These are phyloP conservation scores for Podarcis lilfordi DNA, from an alignment of 2,797 vertebrate genomes.

Conservation along the genomic window DNA sequence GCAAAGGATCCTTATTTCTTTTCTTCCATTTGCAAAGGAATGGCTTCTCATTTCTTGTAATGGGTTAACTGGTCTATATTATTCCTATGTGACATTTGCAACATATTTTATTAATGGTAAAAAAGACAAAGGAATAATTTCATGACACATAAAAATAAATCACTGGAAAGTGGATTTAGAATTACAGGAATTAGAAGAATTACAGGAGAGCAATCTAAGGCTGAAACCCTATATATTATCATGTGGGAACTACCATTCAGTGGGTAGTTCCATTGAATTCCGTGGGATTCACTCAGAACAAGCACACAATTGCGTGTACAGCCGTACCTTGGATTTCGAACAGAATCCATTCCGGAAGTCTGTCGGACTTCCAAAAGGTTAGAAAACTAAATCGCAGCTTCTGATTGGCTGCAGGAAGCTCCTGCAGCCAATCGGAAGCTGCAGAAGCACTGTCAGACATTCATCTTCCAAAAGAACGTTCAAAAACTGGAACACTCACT, in stretches of 20 bases:
- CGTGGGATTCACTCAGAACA: neutral
- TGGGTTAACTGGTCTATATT: neutral
- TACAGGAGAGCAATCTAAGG: neutral
- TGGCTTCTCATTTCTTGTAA: neutral
- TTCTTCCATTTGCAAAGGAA: neutral
- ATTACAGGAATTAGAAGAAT: neutral
- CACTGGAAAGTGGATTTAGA: no score
- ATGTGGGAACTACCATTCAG: neutral
- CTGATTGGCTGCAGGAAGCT: no score
- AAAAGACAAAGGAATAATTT: constrained; percentile 3
- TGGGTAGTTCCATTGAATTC: neutral
- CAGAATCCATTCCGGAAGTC: no score
- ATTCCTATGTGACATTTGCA: neutral
- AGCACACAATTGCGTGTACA: neutral
- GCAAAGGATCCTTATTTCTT: neutral
- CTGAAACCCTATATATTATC: neutral
- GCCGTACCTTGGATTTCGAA: no score
- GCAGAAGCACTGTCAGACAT: no score
- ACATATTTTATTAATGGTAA: constrained; percentile 4
- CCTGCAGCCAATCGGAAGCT: no score
- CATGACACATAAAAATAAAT: constrained; percentile 1
- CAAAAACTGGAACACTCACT: no score
- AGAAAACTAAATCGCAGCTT: no score
- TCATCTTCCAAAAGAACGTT: no score
- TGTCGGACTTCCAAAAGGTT: no score